Base-by-base conservation (phyloP, 2,113 vertebrate genomes). In the Oreocharis arfaki region DNA sequence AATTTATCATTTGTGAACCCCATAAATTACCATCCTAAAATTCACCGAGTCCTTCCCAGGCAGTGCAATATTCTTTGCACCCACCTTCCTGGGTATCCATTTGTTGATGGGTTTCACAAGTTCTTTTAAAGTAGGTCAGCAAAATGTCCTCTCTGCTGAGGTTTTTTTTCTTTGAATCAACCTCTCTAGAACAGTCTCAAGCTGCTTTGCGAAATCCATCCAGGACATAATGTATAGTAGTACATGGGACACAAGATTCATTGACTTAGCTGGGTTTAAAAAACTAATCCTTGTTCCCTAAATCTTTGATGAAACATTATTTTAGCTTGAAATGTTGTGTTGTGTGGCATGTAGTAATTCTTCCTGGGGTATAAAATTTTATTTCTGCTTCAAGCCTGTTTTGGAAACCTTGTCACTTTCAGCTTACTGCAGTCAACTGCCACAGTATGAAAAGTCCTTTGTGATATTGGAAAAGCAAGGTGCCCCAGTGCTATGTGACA, bases 221-320 rank as follows among this genome's bases (percentile, higher is more conserved):
- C 23, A 56, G 75, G 89, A 63, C 57, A 56, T 93, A 80, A 94
- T 14, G 83, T 90, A 87, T 28, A 61, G 87, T 69, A 81, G 70
- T 70, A n/a, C 52, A 84, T 41, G 82, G 56, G 79, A 63, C 86
- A 49, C 67, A 89, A 95, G 96, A 95, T 90, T 96, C 82, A 96
- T 81, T 92, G 96, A 93, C 76, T 67, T 60, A 68, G 68, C 79
- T 55, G 60, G 63, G 85, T 86, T 95, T 92, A 92, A 96, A 97
- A 97, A 96, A 93, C 85, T 90, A 91, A 92, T 97, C 90, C 90
- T 86, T 67, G 42, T 85, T 93, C 88, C 85, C 90, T 96, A 96
- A 96, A 96, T 96, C 95, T 96, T 90, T 90, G 92, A 94, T 77
- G 95, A 96, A 95, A 95, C 79, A 84, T 95, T 92, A 93, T 97